Evolutionary conservation across 2,797 vertebrate species (phyloP).

Genomic region (Eulemur mongoz): DNA sequence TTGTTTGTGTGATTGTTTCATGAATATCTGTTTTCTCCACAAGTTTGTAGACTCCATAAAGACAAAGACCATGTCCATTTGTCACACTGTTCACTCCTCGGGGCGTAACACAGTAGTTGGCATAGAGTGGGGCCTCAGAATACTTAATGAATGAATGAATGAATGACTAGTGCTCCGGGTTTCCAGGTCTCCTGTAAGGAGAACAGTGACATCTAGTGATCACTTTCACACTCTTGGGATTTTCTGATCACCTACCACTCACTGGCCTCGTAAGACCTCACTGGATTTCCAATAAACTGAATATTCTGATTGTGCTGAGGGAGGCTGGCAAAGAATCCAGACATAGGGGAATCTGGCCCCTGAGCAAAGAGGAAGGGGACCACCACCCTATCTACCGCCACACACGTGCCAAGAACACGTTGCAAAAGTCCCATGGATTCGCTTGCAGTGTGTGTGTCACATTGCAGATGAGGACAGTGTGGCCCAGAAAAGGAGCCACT

Average conservation of each 20-base stretch:
- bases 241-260: not conserved
- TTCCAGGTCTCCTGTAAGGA: slow-evolving; percentile 63
- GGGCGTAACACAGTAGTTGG: not conserved
- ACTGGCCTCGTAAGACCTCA: not conserved
- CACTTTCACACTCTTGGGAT: not conserved
- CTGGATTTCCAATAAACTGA: not conserved
- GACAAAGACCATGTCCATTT: not conserved
- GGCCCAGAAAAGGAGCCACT: not conserved
- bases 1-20: not conserved
- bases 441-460: not conserved
- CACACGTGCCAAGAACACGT: not conserved
- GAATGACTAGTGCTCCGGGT: not conserved
- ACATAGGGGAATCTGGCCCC: not conserved
- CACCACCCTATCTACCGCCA: no score
- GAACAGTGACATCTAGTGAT: slow-evolving; percentile 85
- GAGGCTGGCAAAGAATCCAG: not conserved
- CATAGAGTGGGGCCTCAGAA: not conserved
- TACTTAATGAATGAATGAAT: not conserved
- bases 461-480: not conserved
- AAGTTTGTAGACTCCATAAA: not conserved
- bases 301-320: not conserved
- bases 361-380: not conserved
- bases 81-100: not conserved
- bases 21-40: not conserved
- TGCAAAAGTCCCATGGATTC: not conserved